phyloP scores from a whole-genome alignment of 1,140 invertebrate species.

The Zaprionus camerounensis region DNA sequence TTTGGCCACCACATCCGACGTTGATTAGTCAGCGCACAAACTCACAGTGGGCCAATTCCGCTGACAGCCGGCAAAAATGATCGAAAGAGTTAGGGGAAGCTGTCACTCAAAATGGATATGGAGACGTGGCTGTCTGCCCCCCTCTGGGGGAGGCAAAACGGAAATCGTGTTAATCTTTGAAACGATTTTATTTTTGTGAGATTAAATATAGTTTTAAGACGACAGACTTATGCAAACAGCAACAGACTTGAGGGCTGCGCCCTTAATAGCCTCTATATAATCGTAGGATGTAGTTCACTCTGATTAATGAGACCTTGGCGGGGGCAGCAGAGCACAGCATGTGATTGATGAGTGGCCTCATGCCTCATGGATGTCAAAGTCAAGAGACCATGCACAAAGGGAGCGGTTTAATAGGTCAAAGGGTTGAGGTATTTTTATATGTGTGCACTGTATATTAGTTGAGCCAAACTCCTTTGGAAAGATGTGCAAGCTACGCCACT shows the following conservation, averaged over 20 bases:
- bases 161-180: conserved; percentile 40
- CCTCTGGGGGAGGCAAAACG: background rate
- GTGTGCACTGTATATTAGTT: too few relatives aligned
- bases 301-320: conserved; percentile 15
- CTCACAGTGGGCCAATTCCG: conserved; percentile 51
- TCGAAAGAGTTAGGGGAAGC: conserved; percentile 38
- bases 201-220: conserved; percentile 17
- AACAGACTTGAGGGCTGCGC: background rate
- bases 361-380: background rate
- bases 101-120: conserved; percentile 51
- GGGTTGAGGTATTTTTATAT: too few relatives aligned
- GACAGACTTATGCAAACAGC: conserved; percentile 26
- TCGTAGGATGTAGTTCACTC: background rate
- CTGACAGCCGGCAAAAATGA: conserved; percentile 35
- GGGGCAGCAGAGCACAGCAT: background rate
- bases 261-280: conserved; percentile 8
- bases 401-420: background rate
- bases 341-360: conserved; percentile 6
- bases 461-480: background rate
- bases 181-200: conserved; percentile 14
- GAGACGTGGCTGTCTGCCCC: conserved; percentile 1
- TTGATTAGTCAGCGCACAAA: conserved; percentile 42
- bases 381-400: background rate
- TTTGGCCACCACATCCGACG: conserved; percentile 16
- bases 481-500: background rate